Evolutionary conservation across 2,113 vertebrate genomes (phyloP).

Genomic region (Ceratotherium simum): DNA sequence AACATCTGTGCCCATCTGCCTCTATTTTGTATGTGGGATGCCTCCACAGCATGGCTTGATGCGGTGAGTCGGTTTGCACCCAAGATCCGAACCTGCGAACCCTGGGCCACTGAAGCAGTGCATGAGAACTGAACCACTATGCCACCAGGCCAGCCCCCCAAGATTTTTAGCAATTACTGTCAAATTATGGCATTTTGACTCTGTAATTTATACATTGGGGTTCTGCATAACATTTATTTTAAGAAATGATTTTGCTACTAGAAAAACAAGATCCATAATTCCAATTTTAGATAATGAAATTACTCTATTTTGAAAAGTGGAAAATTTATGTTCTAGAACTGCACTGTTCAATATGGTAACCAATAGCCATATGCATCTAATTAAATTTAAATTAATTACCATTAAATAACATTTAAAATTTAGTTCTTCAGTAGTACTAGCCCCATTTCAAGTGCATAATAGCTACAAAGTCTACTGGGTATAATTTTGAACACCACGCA

Average conservation of each 20-base stretch:
- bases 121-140: no score
- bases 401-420: constrained; percentile 6
- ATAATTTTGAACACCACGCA: neutral
- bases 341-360: neutral
- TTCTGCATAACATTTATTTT: neutral
- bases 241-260: neutral
- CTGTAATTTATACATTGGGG: neutral
- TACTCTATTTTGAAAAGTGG: neutral
- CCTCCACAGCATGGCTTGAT: no score
- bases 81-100: no score
- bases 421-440: neutral
- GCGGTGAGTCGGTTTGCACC: no score
- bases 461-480: neutral
- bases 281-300: neutral
- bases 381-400: neutral
- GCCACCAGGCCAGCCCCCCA: no score
- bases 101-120: no score
- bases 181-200: neutral
- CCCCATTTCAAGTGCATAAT: neutral
- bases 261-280: neutral
- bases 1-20: no score
- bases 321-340: neutral
- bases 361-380: neutral
- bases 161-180: neutral
- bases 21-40: no score